These are phyloP conservation scores for Tachina fera DNA, from an alignment of 2,888 invertebrate species.

Conservation along the genomic window DNA sequence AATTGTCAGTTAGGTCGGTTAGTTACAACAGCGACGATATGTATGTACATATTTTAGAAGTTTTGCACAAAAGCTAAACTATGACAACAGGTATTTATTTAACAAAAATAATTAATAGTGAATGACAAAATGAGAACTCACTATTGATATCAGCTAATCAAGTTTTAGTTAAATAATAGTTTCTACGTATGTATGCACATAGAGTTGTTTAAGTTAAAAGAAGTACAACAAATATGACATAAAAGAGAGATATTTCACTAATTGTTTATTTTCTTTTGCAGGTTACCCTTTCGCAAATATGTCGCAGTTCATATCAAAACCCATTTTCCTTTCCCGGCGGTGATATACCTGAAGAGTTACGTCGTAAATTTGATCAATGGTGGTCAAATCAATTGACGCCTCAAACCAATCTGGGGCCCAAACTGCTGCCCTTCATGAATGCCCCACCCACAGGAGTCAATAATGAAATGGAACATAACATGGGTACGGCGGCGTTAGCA, in stretches of 20 bases:
- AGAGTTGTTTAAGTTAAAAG: neutral
- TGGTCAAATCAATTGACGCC: constrained; percentile 90
- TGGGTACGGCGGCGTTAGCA: constrained; percentile 83
- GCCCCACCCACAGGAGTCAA: constrained; percentile 78
- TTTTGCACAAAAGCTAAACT: constrained; percentile 13
- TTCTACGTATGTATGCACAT: constrained; percentile 1
- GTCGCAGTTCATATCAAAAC: constrained; percentile 89
- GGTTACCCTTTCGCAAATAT: constrained; percentile 92
- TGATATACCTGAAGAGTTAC: constrained; percentile 92
- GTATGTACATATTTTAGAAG: neutral
- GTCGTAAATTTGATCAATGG: constrained; percentile 96
- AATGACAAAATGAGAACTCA: neutral
- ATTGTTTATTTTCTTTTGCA: constrained; percentile 80
- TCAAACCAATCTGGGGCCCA: constrained; percentile 84
- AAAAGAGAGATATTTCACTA: neutral
- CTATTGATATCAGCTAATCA: constrained; percentile 26
- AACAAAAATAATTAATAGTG: constrained; percentile 15
- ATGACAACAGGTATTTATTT: constrained; percentile 50
- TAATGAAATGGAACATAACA: constrained; percentile 81
- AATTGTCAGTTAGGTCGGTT: no score
- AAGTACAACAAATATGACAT: neutral
- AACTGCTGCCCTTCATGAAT: constrained; percentile 83
- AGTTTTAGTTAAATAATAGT: constrained; percentile 17
- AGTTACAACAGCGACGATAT: no score
- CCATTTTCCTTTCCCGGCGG: constrained; percentile 86